Evolutionary conservation across 2,888 invertebrate genomes (phyloP).

Genomic region (Eupithecia dodoneata): DNA sequence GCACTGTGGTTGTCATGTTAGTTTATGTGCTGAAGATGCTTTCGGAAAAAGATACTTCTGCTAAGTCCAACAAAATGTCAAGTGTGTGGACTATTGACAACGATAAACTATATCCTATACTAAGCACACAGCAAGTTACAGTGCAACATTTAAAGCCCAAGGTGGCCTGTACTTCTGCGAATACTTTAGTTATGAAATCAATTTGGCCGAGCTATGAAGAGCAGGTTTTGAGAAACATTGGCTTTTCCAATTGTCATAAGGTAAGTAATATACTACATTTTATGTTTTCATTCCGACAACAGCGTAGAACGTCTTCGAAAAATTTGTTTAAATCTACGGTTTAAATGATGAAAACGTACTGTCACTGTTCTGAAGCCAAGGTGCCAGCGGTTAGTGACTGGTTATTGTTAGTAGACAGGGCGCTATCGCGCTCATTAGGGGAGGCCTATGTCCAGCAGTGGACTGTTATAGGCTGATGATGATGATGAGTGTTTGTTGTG

Average conservation of each 20-base stretch:
- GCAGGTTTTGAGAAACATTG: slow-evolving; percentile 8
- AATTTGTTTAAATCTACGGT: no score
- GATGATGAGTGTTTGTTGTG: no score
- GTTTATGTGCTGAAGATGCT: slow-evolving; percentile 8
- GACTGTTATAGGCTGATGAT: no score
- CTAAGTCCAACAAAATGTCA: background rate
- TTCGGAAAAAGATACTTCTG: background rate
- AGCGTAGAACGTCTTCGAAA: background rate
- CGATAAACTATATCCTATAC: background rate
- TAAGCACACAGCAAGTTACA: background rate
- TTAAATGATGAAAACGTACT: background rate
- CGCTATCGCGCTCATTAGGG: no score
- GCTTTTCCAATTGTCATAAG: slow-evolving; percentile 12
- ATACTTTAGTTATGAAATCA: background rate
- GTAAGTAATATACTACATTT: background rate
- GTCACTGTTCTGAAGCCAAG: background rate
- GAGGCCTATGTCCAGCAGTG: no score
- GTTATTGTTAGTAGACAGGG: background rate
- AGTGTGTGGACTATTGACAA: background rate
- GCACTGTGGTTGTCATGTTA: slow-evolving; percentile 7
- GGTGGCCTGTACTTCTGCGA: background rate
- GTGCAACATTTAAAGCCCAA: background rate
- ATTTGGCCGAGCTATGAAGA: slow-evolving; percentile 3
- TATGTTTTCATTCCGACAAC: background rate
- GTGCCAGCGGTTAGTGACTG: background rate